Evolutionary conservation across 2,113 vertebrate species (phyloP).

Genomic region (Corydoras sp.): DNA sequence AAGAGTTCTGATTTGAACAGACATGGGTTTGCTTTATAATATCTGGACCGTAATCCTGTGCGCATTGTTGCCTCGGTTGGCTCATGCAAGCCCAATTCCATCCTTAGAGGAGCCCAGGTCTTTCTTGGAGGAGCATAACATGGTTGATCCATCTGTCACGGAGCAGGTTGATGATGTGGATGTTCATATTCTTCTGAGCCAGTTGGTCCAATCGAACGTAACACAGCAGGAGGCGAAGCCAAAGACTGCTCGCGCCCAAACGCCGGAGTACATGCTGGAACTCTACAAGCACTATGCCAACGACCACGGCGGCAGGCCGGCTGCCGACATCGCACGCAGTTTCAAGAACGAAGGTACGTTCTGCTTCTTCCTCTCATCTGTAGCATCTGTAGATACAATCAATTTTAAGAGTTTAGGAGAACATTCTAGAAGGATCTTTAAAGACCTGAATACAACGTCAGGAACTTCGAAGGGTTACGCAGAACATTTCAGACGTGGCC

Average conservation of each 20-base stretch:
- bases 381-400: no score
- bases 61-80: conserved; percentile 52
- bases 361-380: neutral
- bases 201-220: conserved; percentile 83
- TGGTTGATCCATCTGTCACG: conserved; percentile 68
- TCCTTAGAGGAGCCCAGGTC: conserved; percentile 62
- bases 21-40: conserved; percentile 32
- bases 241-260: conserved; percentile 66
- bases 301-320: conserved; percentile 76
- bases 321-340: conserved; percentile 84
- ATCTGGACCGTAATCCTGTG: conserved; percentile 42
- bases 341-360: conserved; percentile 93
- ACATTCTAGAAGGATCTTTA: no score
- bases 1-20: neutral
- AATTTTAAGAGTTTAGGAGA: no score
- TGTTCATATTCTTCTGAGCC: conserved; percentile 76
- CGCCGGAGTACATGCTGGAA: conserved; percentile 93
- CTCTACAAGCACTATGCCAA: conserved; percentile 85
- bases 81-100: conserved; percentile 70
- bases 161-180: conserved; percentile 69
- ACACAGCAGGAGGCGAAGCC: conserved; percentile 70
- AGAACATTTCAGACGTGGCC: no score
- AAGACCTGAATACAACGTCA: no score
- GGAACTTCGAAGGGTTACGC: no score
- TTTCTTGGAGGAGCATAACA: conserved; percentile 59